These are phyloP conservation scores for Cottus gobio DNA, from an alignment of 2,113 vertebrate species.

Conservation along the genomic window DNA sequence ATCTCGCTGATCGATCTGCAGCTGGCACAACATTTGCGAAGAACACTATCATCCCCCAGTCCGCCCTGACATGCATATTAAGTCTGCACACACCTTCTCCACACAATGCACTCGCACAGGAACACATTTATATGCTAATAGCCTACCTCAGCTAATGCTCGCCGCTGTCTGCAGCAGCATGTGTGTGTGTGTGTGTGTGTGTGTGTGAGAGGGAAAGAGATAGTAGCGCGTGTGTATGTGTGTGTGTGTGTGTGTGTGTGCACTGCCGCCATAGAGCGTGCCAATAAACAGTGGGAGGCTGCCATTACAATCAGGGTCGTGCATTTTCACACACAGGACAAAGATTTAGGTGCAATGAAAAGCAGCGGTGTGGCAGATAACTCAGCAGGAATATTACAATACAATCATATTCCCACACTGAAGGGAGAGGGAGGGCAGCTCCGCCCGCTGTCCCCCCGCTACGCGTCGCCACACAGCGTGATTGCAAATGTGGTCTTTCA, in stretches of 20 bases:
- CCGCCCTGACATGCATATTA: conserved; percentile 39
- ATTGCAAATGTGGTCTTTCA: conserved; percentile 16
- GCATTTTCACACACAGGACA: conserved; percentile 47
- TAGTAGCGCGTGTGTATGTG: conserved; percentile 6
- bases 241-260: conserved; percentile 8
- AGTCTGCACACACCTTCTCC: conserved; percentile 4
- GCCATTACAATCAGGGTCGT: conserved; percentile 59
- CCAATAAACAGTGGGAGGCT: conserved; percentile 39
- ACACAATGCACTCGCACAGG: conserved; percentile 29
- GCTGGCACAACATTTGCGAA: conserved; percentile 36
- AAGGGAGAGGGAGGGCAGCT: background rate
- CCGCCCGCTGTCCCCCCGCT: conserved; percentile 10
- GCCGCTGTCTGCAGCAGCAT: conserved; percentile 11
- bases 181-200: conserved; percentile 27
- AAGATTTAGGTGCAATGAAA: conserved; percentile 49
- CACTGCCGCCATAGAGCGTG: background rate
- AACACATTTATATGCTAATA: conserved; percentile 68
- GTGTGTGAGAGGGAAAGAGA: background rate
- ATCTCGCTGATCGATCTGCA: conserved; percentile 39
- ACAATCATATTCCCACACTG: conserved; percentile 30
- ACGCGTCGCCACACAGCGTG: background rate
- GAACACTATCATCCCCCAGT: conserved; percentile 47
- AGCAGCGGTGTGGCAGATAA: conserved; percentile 27
- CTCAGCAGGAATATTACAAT: conserved; percentile 33
- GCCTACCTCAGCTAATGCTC: conserved; percentile 36